A percentile compares a stretch with the other conserved stretches of the same genome.
Evolutionary conservation across 2,797 vertebrate genomes (phyloP).

Genomic region (Cryptoblepharus egeriae): DNA sequence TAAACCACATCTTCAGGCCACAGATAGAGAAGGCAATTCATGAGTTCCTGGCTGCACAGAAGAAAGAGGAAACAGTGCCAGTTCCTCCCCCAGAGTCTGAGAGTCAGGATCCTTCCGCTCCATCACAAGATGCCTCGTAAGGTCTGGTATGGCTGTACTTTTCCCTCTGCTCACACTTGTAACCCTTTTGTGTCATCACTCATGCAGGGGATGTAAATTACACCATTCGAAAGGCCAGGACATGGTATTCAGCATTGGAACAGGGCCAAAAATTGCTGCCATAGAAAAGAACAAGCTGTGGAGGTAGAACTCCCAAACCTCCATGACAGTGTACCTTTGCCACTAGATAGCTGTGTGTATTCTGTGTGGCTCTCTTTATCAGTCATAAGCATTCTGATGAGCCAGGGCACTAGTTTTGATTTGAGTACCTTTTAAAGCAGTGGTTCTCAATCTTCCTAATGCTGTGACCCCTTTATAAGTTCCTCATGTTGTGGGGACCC

Average conservation of each 20-base stretch:
- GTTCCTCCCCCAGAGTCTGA: slow-evolving; percentile 83
- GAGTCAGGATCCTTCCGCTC: slow-evolving; percentile 80
- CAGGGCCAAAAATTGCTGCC: not conserved
- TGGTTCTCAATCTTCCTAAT: no score
- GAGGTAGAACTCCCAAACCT: not conserved
- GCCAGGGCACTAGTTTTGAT: not conserved
- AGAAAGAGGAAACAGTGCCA: slow-evolving; percentile 84
- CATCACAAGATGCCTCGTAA: slow-evolving; percentile 89
- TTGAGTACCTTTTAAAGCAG: not conserved
- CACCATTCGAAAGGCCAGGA: not conserved
- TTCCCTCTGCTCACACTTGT: slow-evolving; percentile 15
- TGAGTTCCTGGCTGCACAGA: slow-evolving; percentile 86
- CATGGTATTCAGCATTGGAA: not conserved
- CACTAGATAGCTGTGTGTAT: not conserved
- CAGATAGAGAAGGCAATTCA: slow-evolving; percentile 95
- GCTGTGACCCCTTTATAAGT: no score
- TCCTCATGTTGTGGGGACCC: no score
- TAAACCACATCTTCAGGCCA: slow-evolving; percentile 91
- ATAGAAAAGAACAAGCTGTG: slow-evolving; percentile 12
- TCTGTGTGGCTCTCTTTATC: slow-evolving; percentile 28
- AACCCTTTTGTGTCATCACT: not conserved
- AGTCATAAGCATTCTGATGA: not conserved
- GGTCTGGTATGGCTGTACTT: slow-evolving; percentile 64
- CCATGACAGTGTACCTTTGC: not conserved
- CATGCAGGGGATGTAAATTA: slow-evolving; percentile 29